Evolutionary conservation across 2,888 invertebrate species (phyloP), one percentile per base, ranked within the genome.

Genomic region (Acleris laterana): DNA sequence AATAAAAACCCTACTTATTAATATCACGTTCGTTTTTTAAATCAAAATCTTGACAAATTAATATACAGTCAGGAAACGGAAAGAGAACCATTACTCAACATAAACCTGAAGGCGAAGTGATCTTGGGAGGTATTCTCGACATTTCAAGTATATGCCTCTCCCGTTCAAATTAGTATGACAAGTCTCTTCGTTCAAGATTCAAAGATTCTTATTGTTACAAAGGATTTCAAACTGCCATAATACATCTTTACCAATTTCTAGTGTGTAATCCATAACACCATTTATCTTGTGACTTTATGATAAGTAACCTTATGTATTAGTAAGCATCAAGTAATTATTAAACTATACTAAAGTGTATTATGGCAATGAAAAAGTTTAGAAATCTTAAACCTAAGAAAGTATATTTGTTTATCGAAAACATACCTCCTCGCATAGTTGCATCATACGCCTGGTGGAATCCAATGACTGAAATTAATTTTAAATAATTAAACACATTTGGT

Each of bases 371-470:
- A 13, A 38, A 7, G 49, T 44, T 13, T 28, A 17, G 7, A 48
- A 55, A 1, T n/a, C 48, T 59, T 55, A 48, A 5, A n/a, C 11
- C 17, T 49, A 56, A 5, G 22, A 20, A 50, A 56, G 20, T 63
- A 22, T 48, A 57, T 55, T 13, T 28, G 22, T 42, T 62, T 44
- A 58, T 60, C 51, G 58, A 46, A 50, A 72, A 78, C 95, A 95
- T 94, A 97, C 97, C 96, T 98, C 98, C 93, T 98, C 98, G 89
- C 98, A 98, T 92, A 98, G 94, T 77, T 96, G 94, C 94, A 98
- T 94, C 98, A 98, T 98, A 80, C 98, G 97, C 83, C 98, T 94
- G 72, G 98, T 98, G 82, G 97, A 97, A 88, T 98, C 97, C 95
- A 98, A 89, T 60, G 98, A 98, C 98, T 97, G 95, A 85, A 96